phyloP scores from a whole-genome alignment of 2,797 vertebrate genomes.

The Champsocephalus gunnari region DNA sequence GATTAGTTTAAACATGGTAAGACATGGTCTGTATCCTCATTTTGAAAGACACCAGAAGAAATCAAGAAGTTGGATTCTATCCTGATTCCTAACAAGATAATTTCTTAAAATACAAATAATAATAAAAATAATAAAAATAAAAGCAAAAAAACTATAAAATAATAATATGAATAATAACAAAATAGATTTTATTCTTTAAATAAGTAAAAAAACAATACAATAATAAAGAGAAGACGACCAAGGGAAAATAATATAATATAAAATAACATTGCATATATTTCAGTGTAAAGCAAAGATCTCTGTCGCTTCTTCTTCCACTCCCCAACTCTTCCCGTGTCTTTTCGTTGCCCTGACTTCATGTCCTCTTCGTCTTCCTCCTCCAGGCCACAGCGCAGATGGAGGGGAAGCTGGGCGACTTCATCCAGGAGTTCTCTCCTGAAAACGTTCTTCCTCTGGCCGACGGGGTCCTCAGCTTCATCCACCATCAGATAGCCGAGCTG shows the following conservation, averaged over 20 bases:
- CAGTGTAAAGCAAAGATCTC: constrained; percentile 12
- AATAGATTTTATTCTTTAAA: too few species aligned
- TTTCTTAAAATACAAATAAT: too few species aligned
- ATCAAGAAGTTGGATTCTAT: too few species aligned
- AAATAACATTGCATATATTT: constrained; percentile 4
- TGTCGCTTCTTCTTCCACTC: background rate
- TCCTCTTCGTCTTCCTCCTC: background rate
- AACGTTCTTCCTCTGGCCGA: constrained; percentile 89
- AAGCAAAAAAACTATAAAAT: too few species aligned
- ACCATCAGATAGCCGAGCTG: constrained; percentile 94
- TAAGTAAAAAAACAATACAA: too few species aligned
- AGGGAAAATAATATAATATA: background rate
- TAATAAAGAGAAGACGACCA: too few species aligned
- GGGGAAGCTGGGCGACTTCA: constrained; percentile 89
- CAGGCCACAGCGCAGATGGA: constrained; percentile 96
- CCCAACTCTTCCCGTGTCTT: background rate
- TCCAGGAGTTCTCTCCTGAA: constrained; percentile 88
- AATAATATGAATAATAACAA: too few species aligned
- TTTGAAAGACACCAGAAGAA: too few species aligned
- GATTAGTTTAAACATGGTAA: too few species aligned
- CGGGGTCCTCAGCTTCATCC: constrained; percentile 94
- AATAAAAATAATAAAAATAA: too few species aligned
- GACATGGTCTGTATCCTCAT: too few species aligned
- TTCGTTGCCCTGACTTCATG: background rate
- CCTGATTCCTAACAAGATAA: too few species aligned